Evolutionary conservation across 2,888 invertebrate genomes (phyloP).

Genomic region (Junonia oenone): DNA sequence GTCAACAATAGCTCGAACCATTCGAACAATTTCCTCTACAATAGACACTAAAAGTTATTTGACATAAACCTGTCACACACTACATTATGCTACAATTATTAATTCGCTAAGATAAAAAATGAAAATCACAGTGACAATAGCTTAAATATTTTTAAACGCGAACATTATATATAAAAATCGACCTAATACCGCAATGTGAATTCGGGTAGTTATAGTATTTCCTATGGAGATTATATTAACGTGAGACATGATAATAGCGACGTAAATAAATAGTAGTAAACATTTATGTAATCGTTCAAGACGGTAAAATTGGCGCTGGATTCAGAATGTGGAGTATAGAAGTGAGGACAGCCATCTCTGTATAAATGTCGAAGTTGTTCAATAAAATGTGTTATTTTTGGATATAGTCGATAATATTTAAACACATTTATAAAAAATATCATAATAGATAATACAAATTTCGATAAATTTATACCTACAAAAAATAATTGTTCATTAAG

Average conservation of each 20-base stretch:
- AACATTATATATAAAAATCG: neutral
- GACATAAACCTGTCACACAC: conserved; percentile 5
- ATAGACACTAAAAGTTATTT: neutral
- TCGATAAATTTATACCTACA: no score
- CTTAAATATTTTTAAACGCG: conserved; percentile 12
- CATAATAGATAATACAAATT: no score
- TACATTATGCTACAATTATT: conserved; percentile 6
- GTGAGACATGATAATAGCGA: neutral
- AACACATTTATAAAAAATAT: no score
- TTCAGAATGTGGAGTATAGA: neutral
- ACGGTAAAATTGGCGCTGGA: neutral
- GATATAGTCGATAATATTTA: no score
- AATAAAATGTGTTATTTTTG: neutral
- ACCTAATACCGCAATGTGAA: neutral
- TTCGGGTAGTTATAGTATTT: neutral
- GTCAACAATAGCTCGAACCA: neutral
- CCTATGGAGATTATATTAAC: neutral
- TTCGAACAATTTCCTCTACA: neutral
- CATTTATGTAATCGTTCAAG: neutral
- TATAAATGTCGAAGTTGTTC: neutral
- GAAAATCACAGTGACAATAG: conserved; percentile 21
- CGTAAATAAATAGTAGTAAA: neutral
- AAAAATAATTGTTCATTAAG: no score
- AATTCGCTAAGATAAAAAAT: conserved; percentile 6
- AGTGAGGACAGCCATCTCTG: neutral